Evolutionary conservation across 2,888 invertebrate genomes (phyloP), one percentile per base, ranked within the genome.

Genomic region (Shargacucullia verbasci): DNA sequence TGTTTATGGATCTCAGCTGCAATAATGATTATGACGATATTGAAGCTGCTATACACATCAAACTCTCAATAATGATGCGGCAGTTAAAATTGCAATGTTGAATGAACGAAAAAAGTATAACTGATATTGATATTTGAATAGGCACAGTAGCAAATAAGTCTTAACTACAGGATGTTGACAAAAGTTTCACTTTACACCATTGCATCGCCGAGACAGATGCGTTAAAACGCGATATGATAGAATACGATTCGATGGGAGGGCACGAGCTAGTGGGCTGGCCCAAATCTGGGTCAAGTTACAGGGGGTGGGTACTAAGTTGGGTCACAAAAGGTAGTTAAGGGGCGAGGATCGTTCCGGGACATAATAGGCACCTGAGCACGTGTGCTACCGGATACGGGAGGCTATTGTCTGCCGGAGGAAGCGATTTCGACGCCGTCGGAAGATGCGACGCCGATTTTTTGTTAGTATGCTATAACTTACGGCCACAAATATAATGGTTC

Each of bases 311-410:
- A 57, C 65, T 54, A 58, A 70, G 76, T 64, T 71, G 81, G 85
- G 83, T 83, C 86, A 87, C 87, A 90, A 90, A 84, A 82, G 86
- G 81, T 71, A 80, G 78, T 78, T 72, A 79, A 81, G 78, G 80
- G 74, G 62, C 74, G 74, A 79, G 85, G 83, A 81, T 83, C 81
- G 79, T 76, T 76, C 77, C 73, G 75, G 81, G 82, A 83, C 62
- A 93, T 92, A 93, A 92, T 92, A 88, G 90, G 85, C 90, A 93
- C 91, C 93, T 92, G 92, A 94, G 93, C 93, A 94, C 93, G 93
- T 94, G 94, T 92, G 86, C 87, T 78, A 79, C 94, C 94, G 93
- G 93, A 94, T 93, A 90, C 84, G 82, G 81, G 83, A 80, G 80
- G 83, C 91, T 79, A 93, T 94, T 93, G 93, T 93, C 88, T 92